A percentile compares a stretch with the other conserved stretches of the same genome.
Conservation (phyloP, 2,888 invertebrate genomes). For the Tenthredo notha region DNA sequence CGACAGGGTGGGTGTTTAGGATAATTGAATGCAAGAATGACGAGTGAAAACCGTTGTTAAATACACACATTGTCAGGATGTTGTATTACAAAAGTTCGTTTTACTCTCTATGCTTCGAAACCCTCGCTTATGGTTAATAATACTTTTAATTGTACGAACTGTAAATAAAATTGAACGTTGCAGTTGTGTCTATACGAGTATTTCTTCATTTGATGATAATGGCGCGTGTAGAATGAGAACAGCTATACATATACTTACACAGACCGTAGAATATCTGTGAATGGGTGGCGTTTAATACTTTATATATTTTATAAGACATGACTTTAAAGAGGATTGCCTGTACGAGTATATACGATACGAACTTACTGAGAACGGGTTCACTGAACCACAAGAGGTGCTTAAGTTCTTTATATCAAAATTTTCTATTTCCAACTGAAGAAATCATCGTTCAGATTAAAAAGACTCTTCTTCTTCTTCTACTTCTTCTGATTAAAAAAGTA, state of each 20-base stretch:
- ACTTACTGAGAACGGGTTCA: slow-evolving; percentile 11
- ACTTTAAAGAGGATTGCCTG: slow-evolving; percentile 2
- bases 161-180: neutral
- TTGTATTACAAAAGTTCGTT: neutral
- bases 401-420: slow-evolving; percentile 43
- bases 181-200: slow-evolving; percentile 5
- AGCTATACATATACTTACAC: neutral
- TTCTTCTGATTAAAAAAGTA: slow-evolving; percentile 2
- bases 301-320: neutral
- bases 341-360: neutral
- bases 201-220: neutral
- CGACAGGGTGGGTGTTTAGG: slow-evolving; percentile 11
- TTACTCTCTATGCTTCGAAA: neutral
- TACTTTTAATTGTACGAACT: slow-evolving; percentile 17
- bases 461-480: slow-evolving; percentile 8
- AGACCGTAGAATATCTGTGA: slow-evolving; percentile 7
- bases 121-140: neutral
- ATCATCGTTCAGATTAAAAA: slow-evolving; percentile 37
- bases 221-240: neutral
- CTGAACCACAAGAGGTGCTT: slow-evolving; percentile 50
- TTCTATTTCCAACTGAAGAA: slow-evolving; percentile 48
- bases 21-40: neutral
- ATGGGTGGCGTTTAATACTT: slow-evolving; percentile 31
- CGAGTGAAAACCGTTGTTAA: neutral
- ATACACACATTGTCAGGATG: neutral